Evolutionary conservation across 1,140 invertebrate species (phyloP).

Genomic region (Kradibia gibbosae): DNA sequence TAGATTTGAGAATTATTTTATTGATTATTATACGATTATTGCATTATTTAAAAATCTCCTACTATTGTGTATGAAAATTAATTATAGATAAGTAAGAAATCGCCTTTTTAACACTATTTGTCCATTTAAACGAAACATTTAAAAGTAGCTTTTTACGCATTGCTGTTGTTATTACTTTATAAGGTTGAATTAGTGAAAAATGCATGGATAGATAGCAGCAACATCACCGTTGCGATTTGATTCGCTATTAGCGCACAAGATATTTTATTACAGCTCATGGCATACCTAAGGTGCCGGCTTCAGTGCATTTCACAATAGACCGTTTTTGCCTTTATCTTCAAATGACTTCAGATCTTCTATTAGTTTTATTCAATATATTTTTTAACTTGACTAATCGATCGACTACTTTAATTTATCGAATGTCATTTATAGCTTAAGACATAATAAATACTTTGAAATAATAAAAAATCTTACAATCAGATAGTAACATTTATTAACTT

Average conservation of each 20-base stretch:
- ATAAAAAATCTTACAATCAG: too few species aligned
- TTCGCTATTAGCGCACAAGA: background rate
- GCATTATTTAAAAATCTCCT: too few species aligned
- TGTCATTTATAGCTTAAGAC: too few species aligned
- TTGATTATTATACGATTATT: too few species aligned
- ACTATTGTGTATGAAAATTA: too few species aligned
- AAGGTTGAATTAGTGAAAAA: conserved; percentile 32
- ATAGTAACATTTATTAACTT: too few species aligned
- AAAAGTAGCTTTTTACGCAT: conserved; percentile 42
- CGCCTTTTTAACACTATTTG: conserved; percentile 39
- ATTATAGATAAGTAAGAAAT: conserved; percentile 21
- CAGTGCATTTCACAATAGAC: background rate
- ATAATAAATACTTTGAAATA: too few species aligned
- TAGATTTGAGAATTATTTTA: too few species aligned
- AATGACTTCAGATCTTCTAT: background rate
- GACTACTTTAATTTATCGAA: too few species aligned
- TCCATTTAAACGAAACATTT: conserved; percentile 6
- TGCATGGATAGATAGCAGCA: background rate
- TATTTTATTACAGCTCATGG: background rate
- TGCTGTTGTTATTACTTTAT: conserved; percentile 40
- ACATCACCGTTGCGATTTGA: conserved; percentile 5
- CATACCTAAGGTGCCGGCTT: background rate
- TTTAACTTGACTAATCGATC: too few species aligned
- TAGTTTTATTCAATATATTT: background rate
- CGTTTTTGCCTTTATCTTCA: background rate